Evolutionary conservation across 1,140 invertebrate species (phyloP).

Genomic region (Oryctes rhinoceros): DNA sequence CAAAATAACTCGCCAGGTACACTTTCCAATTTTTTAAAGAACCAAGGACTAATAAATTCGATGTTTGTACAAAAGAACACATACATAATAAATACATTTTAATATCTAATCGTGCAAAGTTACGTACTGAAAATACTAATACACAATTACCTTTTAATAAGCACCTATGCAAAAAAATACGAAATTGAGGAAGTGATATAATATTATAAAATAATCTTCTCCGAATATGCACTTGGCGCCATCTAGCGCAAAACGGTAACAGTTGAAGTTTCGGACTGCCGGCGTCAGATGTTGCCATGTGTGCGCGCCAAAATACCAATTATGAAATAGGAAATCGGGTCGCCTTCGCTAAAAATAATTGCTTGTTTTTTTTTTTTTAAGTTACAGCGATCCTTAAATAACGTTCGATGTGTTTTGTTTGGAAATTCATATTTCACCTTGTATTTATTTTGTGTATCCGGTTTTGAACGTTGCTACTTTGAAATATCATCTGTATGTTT

Average conservation of each 20-base stretch:
- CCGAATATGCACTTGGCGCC: not conserved
- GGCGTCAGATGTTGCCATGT: not conserved
- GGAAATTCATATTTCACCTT: not conserved
- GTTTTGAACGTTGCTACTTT: constrained; percentile 55
- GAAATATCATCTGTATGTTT: constrained; percentile 50
- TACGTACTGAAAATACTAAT: no score
- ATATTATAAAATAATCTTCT: not conserved
- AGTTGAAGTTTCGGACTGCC: not conserved
- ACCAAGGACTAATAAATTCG: not conserved
- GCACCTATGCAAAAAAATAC: no score
- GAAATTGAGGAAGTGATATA: no score
- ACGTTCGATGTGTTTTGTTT: not conserved
- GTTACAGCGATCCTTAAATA: not conserved
- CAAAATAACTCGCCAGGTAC: constrained; percentile 1
- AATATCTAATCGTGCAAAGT: no score
- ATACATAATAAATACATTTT: no score
- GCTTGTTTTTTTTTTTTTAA: not conserved
- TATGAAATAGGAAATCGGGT: not conserved
- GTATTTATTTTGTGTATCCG: not conserved
- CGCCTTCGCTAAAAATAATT: constrained; percentile 29
- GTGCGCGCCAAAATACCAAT: not conserved
- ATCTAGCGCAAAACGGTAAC: not conserved
- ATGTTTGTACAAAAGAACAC: no score
- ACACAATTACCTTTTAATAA: no score
- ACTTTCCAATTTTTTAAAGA: not conserved